Evolutionary conservation across 2,797 vertebrate species (phyloP), one percentile per base, ranked within the genome.

Genomic region (Dallia pectoralis): DNA sequence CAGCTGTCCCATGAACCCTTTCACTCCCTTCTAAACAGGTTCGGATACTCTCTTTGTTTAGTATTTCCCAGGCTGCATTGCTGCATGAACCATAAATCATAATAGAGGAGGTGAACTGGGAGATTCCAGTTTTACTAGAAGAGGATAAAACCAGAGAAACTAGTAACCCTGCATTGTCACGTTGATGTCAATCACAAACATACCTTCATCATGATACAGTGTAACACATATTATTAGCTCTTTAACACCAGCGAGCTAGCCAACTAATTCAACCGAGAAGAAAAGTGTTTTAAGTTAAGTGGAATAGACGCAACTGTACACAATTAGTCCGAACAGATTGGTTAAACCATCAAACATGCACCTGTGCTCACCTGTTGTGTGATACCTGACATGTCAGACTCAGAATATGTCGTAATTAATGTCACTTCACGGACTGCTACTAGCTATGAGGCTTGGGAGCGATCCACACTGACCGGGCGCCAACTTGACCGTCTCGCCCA

Each of bases 311-410:
- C 3, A 1, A 22, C n/a, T 44, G 40, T 12, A 44, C 40, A 9
- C n/a, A n/a, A 56, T 56, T 56, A 9, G 11, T 56, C 22, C 53
- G 1, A 56, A 56, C 53, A 56, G 9, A 22, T 56, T 22, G 8
- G 25, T 25, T 22, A 18, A 56, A 11, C 8, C n/a, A 22, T 4
- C 3, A 74, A 68, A 67, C 7, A 32, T 22, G 19, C 2, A 3
- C 2, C 51, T 0, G 0, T 15, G 65, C 74, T 81, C 87, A 93
- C 92, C 92, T 93, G 91, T 47, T 80, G 70, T 1, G 86, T 77
- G 71, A 84, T 53, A 69, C 86, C 86, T 61, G 93, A 88, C 93
- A 94, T 93, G 75, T 27, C 53, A 59, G 53, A 59, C 53, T 59
- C 53, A 59, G 25, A 59, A 59, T 59, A n/a, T n/a, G n/a, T n/a